These are phyloP conservation scores for Corythornis madagascariensis DNA, from an alignment of 2,113 vertebrate genomes.

Conservation along the genomic window DNA sequence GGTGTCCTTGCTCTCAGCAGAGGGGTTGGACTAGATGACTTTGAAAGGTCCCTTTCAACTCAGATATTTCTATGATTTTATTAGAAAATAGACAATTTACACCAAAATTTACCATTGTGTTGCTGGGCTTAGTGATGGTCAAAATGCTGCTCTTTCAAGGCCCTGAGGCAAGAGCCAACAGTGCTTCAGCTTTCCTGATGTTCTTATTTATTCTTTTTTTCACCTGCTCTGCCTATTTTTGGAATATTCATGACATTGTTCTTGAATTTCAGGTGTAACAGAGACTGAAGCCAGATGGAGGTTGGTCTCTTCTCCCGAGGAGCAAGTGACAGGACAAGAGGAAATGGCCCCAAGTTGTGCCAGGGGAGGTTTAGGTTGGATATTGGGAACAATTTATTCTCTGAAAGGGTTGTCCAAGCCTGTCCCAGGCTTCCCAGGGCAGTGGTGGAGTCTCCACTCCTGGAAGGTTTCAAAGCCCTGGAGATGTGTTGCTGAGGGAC, in stretches of 20 bases:
- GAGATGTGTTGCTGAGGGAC: background rate
- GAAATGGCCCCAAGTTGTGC: background rate
- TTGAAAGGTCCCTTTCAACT: too few species aligned
- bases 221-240: background rate
- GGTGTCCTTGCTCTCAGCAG: too few species aligned
- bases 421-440: background rate
- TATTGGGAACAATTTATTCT: background rate
- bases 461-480: background rate
- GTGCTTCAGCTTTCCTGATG: background rate
- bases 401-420: background rate
- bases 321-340: background rate
- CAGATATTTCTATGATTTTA: background rate
- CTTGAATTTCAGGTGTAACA: background rate
- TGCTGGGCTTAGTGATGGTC: background rate
- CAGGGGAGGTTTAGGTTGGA: background rate
- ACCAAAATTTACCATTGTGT: background rate
- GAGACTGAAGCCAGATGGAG: background rate
- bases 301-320: background rate
- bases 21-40: too few species aligned
- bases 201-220: background rate
- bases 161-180: background rate
- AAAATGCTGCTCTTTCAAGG: rapidly evolving
- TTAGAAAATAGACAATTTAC: background rate
- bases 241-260: background rate
- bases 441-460: background rate